Evolutionary conservation across 2,888 invertebrate genomes (phyloP).

Genomic region (Hemithea aestivaria): DNA sequence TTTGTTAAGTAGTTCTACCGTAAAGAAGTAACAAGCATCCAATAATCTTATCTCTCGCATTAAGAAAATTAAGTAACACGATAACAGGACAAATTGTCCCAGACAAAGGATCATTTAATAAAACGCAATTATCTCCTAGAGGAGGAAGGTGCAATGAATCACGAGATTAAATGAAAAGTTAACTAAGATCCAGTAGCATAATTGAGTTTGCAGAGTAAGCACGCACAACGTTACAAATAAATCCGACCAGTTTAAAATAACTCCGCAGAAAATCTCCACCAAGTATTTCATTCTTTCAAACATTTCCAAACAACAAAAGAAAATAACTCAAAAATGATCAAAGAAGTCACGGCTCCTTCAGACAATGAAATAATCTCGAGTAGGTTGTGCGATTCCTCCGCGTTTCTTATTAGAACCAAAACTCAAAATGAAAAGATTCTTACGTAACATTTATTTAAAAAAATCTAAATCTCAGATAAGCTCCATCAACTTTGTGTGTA

Average conservation of each 20-base stretch:
- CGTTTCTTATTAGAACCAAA: constrained; percentile 12
- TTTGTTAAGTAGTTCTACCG: too few relatives aligned
- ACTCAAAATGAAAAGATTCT: constrained; percentile 10
- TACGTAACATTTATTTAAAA: constrained; percentile 5
- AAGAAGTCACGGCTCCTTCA: constrained; percentile 19
- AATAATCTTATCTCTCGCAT: too few relatives aligned
- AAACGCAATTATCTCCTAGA: constrained; percentile 26
- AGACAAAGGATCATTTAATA: constrained; percentile 5
- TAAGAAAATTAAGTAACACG: not conserved
- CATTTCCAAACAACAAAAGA: constrained; percentile 15
- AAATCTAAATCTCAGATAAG: not conserved
- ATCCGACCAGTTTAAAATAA: constrained; percentile 46
- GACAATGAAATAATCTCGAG: constrained; percentile 15
- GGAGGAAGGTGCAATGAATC: constrained; percentile 35
- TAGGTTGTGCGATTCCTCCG: constrained; percentile 19
- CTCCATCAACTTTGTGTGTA: not conserved
- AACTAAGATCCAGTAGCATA: constrained; percentile 31
- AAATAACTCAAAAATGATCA: constrained; percentile 27
- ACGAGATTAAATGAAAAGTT: constrained; percentile 39
- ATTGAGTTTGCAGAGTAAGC: constrained; percentile 31
- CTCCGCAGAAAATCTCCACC: constrained; percentile 36
- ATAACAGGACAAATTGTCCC: not conserved
- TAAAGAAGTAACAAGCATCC: too few relatives aligned
- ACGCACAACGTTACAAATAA: constrained; percentile 43
- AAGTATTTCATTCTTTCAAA: constrained; percentile 18